Conservation (phyloP, 1,140 invertebrate species). For the Achroia grisella region DNA sequence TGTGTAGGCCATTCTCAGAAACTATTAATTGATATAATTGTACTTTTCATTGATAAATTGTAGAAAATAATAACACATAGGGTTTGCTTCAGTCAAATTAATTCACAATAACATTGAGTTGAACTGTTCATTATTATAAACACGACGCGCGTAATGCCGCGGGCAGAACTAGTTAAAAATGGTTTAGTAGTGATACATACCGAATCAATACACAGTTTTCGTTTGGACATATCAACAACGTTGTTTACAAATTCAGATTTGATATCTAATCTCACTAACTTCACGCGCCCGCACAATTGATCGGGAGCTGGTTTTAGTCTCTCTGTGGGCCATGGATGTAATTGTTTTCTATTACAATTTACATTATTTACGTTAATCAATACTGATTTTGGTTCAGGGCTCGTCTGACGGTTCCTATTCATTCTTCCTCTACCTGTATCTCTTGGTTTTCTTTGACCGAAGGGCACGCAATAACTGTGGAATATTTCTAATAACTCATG, state of each 20-base stretch:
- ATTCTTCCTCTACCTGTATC: conserved; percentile 54
- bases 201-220: conserved; percentile 41
- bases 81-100: too few relatives aligned
- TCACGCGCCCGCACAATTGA: conserved; percentile 44
- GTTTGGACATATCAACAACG: conserved; percentile 27
- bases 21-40: too few relatives aligned
- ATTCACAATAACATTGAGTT: too few relatives aligned
- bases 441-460: conserved; percentile 53
- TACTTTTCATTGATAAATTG: too few relatives aligned
- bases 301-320: conserved; percentile 54
- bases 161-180: too few relatives aligned
- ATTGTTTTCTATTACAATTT: conserved; percentile 14
- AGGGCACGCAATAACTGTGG: conserved; percentile 55
- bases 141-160: too few relatives aligned
- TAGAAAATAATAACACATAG: too few relatives aligned
- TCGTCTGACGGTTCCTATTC: conserved; percentile 41
- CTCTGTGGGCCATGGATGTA: conserved; percentile 19
- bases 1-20: too few relatives aligned
- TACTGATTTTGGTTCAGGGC: conserved; percentile 29
- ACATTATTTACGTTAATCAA: conserved; percentile 14
- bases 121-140: too few relatives aligned
- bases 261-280: conserved; percentile 49
- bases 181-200: conserved; percentile 32
- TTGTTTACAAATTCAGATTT: conserved; percentile 12
- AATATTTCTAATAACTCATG: conserved; percentile 53